Conservation (phyloP, 2,113 vertebrate genomes). For the Microtus ochrogaster region DNA sequence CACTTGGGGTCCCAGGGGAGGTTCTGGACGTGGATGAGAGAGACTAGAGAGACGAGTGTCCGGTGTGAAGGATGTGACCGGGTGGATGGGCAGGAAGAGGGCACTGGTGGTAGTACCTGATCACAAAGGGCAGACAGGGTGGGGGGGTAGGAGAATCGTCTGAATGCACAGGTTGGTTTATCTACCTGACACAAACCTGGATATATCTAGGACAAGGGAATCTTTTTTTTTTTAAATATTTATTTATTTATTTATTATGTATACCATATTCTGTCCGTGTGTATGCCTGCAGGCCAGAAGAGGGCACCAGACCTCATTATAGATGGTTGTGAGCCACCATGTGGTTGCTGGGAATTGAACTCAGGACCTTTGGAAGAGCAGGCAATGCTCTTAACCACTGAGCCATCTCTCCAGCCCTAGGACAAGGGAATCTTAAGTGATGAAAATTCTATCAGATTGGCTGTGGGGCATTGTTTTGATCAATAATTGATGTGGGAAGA, state of each 20-base stretch:
- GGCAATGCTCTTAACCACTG: too few relatives aligned
- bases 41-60: background rate
- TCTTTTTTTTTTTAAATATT: too few relatives aligned
- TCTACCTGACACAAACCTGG: background rate
- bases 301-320: too few relatives aligned
- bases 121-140: background rate
- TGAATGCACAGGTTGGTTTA: background rate
- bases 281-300: too few relatives aligned
- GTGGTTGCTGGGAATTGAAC: too few relatives aligned
- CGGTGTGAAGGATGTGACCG: background rate
- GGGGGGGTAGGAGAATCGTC: background rate
- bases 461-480: background rate
- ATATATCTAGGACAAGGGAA: background rate
- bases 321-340: too few relatives aligned
- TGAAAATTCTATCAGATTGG: background rate
- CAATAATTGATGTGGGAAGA: background rate
- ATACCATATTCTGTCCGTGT: too few relatives aligned
- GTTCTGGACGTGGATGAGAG: background rate
- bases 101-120: background rate
- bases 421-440: background rate
- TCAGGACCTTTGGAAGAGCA: too few relatives aligned
- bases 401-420: too few relatives aligned
- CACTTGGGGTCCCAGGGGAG: background rate
- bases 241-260: too few relatives aligned
- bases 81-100: background rate